Base-by-base conservation (phyloP, 2,888 invertebrate species). In the Aricia artaxerxes region DNA sequence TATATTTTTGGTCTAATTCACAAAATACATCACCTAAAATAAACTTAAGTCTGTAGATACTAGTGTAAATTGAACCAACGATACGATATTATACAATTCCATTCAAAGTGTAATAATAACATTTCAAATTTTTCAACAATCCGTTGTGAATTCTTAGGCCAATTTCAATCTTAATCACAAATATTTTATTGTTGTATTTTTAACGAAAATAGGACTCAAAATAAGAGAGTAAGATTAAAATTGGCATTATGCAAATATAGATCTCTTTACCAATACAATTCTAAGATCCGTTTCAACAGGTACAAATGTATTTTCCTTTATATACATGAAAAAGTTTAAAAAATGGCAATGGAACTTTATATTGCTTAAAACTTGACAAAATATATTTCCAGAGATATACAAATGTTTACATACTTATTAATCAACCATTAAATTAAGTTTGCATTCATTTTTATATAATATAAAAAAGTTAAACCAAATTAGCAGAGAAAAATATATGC, bases 241-340 rank as follows among this genome's bases (percentile, higher is more conserved):
- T 60, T 79, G 76, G 77, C 79, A 35, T 79, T 73, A 77, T 73
- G 69, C 79, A 75, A 79, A 82, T 78, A 81, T 79, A 78, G 77
- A 81, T 77, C 76, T 80, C 80, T 80, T 81, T 77, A 80, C 77
- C 80, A 79, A 81, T 78, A 80, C 78, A 86, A 86, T 86, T 86
- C 86, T 89, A 87, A 87, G 85, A 89, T 89, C 87, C 88, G 86
- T 87, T 87, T 86, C 84, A 89, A 90, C 92, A 93, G 92, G 92
- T 93, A 93, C 93, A 92, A 91, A 91, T 91, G 92, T 93, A 91
- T 91, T 86, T 86, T 76, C 53, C 85, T 85, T 84, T 92, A 91
- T 91, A 88, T 91, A 92, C 91, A 93, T 88, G 86, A 86, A 84
- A 86, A 76, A 53, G 35, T 53, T 57, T 53, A 38, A 6, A 35